phyloP scores from a whole-genome alignment of 1,140 invertebrate species.

The Bombus superbus region DNA sequence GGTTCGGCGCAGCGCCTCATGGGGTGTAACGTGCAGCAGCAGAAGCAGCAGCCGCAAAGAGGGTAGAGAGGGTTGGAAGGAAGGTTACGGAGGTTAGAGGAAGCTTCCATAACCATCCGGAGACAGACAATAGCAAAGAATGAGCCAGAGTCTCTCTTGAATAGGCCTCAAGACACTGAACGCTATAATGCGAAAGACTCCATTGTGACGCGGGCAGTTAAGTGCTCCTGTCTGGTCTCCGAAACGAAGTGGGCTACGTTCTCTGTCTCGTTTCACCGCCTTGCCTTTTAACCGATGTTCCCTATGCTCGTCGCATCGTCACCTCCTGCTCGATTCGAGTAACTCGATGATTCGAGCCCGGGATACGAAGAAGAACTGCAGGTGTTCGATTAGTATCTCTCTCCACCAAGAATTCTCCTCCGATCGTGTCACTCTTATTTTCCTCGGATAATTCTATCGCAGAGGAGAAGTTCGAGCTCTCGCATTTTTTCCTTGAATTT shows the following conservation, averaged over 20 bases:
- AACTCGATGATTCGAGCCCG: not conserved
- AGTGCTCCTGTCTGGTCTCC: slow-evolving; percentile 77
- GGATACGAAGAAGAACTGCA: slow-evolving; percentile 5
- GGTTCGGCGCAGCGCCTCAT: slow-evolving; percentile 45
- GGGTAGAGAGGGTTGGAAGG: slow-evolving; percentile 1
- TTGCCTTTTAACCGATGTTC: slow-evolving; percentile 6
- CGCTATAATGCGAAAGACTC: slow-evolving; percentile 80
- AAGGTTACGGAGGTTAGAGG: slow-evolving; percentile 55
- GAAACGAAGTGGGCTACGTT: slow-evolving; percentile 72
- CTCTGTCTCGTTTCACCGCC: slow-evolving; percentile 30
- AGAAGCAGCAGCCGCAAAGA: not conserved
- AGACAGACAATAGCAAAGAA: slow-evolving; percentile 81
- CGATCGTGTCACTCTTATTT: not conserved
- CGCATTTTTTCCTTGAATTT: not conserved
- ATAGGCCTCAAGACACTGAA: slow-evolving; percentile 82
- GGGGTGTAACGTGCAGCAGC: slow-evolving; percentile 56
- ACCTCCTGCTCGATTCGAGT: slow-evolving; percentile 49
- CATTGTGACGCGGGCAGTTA: slow-evolving; percentile 81
- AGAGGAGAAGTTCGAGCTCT: not conserved
- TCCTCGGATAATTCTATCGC: not conserved
- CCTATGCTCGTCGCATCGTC: slow-evolving; percentile 49
- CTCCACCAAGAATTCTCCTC: not conserved
- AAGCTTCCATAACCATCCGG: slow-evolving; percentile 69
- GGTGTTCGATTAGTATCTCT: not conserved
- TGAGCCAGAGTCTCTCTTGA: slow-evolving; percentile 77